Base-by-base conservation (phyloP, 1,140 invertebrate species). In the Orchestia grillus region DNA sequence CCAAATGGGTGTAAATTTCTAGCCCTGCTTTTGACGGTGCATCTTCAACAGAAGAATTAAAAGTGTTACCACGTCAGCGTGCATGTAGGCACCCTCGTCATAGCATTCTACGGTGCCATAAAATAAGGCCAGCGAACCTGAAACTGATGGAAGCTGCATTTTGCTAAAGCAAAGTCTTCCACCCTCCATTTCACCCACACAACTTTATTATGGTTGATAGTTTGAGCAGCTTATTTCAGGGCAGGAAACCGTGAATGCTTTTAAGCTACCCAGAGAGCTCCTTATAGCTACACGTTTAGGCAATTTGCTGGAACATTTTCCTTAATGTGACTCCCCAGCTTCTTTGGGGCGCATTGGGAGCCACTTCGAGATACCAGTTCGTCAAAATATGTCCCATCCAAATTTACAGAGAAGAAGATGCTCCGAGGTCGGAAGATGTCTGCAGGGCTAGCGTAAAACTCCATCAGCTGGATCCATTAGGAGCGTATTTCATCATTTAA, bases 261-360 rank as follows among this genome's bases (percentile, higher is more conserved):
- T 77, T 77, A 77, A 28, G 62, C 62, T 28, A 8, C 62, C 62
- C 62, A 8, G 11, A 28, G 62, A 36, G 62, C 62, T 28, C 36
- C 15, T 77, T 8, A 77, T 77, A 77, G 62, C 62, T 77, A 77
- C 62, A 77, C 62, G 62, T 28, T 77, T 77, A 77, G 62, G 62
- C 62, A 77, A 77, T 77, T 77, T 77, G 62, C 62, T 77, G 62
- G 62, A 77, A 77, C 62, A 77, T 77, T 77, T 77, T 77, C 62
- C 62, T 23, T 77, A 77, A 77, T 77, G 62, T 77, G 36, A 77
- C 62, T 77, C 62, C 36, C 36, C 62, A 77, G 62, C 11, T 77
- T 77, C 62, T 77, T 77, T 77, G 62, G 28, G 62, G 62, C 62
- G 28, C 62, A 28, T 77, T 77, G 36, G 62, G 62, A 23, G 62